Evolutionary conservation across 2,113 vertebrate genomes (phyloP).

Genomic region (Heloderma charlesbogerti): DNA sequence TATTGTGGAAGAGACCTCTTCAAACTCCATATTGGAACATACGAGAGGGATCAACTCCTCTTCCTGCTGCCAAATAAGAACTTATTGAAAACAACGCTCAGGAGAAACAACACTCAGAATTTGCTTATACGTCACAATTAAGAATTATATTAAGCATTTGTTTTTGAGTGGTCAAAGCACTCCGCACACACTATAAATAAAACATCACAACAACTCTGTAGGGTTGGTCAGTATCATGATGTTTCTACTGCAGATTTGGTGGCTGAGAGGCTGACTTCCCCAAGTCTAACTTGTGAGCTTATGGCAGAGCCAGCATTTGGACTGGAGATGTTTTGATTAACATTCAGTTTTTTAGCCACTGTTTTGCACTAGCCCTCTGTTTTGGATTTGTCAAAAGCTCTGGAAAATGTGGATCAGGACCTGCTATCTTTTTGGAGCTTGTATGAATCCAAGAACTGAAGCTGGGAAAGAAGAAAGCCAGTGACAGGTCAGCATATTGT

Average conservation of each 20-base stretch:
- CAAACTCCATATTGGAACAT: neutral
- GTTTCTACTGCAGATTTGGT: neutral
- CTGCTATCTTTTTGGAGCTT: slow-evolving; percentile 22
- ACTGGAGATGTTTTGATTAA: neutral
- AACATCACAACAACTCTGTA: neutral
- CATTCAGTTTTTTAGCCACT: neutral
- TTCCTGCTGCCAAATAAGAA: no score
- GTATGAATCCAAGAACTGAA: slow-evolving; percentile 54
- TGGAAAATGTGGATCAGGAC: neutral
- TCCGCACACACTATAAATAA: neutral
- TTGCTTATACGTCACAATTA: neutral
- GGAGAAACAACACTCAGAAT: neutral
- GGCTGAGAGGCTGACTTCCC: neutral
- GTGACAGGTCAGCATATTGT: slow-evolving; percentile 19
- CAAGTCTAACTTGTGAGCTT: neutral
- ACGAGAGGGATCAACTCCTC: no score
- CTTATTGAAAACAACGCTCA: neutral
- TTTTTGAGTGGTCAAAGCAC: neutral
- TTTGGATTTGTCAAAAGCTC: neutral
- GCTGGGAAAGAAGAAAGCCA: neutral
- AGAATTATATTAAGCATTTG: neutral
- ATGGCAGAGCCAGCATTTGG: neutral
- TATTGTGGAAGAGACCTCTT: no score
- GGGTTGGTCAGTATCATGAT: neutral
- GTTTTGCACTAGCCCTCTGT: neutral